phyloP scores from a whole-genome alignment of 2,113 vertebrate species.

The Thunnus maccoyii region DNA sequence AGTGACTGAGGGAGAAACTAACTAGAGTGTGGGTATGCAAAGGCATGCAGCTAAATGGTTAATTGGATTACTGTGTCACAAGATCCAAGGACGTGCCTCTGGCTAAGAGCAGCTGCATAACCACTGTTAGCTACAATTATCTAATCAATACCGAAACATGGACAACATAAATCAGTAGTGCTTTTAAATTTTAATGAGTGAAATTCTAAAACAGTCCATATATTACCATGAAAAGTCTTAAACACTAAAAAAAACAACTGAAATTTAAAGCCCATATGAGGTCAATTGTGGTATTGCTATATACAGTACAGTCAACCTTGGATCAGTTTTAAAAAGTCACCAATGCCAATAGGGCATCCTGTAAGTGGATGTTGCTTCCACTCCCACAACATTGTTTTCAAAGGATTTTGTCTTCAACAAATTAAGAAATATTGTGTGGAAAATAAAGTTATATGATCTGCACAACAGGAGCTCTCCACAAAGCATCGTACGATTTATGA shows the following conservation, averaged over 20 bases:
- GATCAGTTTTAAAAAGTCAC: no score
- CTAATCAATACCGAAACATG: constrained; percentile 51
- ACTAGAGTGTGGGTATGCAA: constrained; percentile 50
- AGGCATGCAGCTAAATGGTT: constrained; percentile 72
- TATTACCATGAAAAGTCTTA: not conserved
- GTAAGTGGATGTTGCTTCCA: not conserved
- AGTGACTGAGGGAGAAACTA: constrained; percentile 50
- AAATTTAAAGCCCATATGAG: not conserved
- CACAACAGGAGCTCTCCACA: not conserved
- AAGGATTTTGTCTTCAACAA: not conserved
- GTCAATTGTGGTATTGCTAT: not conserved
- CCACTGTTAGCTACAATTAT: constrained; percentile 30
- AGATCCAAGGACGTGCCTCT: constrained; percentile 60
- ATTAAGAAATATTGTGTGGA: not conserved
- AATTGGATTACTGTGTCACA: constrained; percentile 83
- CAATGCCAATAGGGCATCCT: not conserved
- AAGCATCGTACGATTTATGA: not conserved
- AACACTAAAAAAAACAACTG: not conserved
- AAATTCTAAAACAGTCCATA: constrained; percentile 3
- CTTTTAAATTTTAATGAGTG: not conserved
- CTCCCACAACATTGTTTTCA: not conserved
- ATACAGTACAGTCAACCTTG: no score
- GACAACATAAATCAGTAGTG: constrained; percentile 8
- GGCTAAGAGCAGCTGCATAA: constrained; percentile 49
- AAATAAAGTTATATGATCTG: not conserved